These are phyloP conservation scores for Pristionchus maxplancki DNA, from an alignment of 2,888 invertebrate species.

Conservation along the genomic window DNA sequence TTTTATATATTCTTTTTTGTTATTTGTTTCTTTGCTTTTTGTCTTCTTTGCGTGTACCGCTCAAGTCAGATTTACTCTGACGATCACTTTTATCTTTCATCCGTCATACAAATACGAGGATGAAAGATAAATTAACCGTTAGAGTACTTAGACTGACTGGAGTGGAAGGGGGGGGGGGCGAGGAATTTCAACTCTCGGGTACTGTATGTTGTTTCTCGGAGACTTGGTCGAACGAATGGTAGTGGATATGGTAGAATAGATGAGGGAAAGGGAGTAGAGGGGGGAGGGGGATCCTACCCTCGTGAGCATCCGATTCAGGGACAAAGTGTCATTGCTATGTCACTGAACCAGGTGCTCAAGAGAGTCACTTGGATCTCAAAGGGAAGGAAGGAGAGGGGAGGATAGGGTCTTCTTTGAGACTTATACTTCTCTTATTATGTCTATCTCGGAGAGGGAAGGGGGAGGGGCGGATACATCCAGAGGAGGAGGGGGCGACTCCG, in stretches of 20 bases:
- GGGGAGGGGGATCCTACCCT: background rate
- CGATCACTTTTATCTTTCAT: background rate
- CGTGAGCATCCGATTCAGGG: background rate
- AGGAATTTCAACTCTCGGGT: background rate
- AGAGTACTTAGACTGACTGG: background rate
- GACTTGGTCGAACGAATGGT: background rate
- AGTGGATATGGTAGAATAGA: background rate
- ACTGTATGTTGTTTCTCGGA: background rate
- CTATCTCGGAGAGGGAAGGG: background rate
- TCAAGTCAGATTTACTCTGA: background rate
- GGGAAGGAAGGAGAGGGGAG: background rate
- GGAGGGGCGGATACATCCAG: background rate
- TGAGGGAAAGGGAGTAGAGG: background rate
- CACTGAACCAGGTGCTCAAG: background rate
- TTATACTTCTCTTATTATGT: background rate
- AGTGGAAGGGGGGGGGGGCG: background rate
- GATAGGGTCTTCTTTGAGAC: background rate
- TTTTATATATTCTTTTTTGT: background rate
- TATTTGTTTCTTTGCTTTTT: background rate
- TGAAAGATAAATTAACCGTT: background rate
- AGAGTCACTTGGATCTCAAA: background rate
- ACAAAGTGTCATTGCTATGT: background rate
- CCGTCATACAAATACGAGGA: background rate
- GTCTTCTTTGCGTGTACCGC: background rate
- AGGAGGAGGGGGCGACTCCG: background rate